These are phyloP conservation scores for Stegana nigrithorax DNA, from an alignment of 2,888 invertebrate genomes.

Conservation along the genomic window DNA sequence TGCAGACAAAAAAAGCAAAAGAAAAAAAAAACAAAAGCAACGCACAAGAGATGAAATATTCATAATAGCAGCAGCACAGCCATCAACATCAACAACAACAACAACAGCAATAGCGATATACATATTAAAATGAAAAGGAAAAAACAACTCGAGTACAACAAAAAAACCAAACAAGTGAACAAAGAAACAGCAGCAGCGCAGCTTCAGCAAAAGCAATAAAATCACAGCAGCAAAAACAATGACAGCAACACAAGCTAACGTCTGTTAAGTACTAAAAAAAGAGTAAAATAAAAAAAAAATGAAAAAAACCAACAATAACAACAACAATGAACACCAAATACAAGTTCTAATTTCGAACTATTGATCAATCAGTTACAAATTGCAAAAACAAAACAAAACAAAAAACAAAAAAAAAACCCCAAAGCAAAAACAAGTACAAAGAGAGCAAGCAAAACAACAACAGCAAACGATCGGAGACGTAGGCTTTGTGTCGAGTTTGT, in stretches of 20 bases:
- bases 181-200: constrained; percentile 23
- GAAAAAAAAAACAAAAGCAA: not conserved
- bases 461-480: too few relatives aligned
- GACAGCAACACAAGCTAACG: constrained; percentile 21
- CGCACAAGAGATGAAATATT: too few relatives aligned
- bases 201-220: constrained; percentile 20
- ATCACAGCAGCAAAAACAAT: not conserved
- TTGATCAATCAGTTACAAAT: constrained; percentile 52
- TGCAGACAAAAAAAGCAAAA: not conserved
- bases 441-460: too few relatives aligned
- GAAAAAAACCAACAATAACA: constrained; percentile 33
- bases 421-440: too few relatives aligned
- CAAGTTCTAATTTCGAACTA: constrained; percentile 50
- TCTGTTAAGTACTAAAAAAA: constrained; percentile 6
- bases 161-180: not conserved
- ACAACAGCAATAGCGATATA: constrained; percentile 22
- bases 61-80: not conserved
- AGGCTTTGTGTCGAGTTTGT: too few relatives aligned
- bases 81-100: constrained; percentile 10
- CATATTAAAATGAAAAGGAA: too few relatives aligned
- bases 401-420: too few relatives aligned
- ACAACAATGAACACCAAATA: too few relatives aligned
- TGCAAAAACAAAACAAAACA: too few relatives aligned
- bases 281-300: constrained; percentile 24
- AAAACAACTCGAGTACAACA: too few relatives aligned